These are phyloP conservation scores for Tonatia bakeri DNA, from an alignment of 2,113 vertebrate genomes.

Conservation along the genomic window DNA sequence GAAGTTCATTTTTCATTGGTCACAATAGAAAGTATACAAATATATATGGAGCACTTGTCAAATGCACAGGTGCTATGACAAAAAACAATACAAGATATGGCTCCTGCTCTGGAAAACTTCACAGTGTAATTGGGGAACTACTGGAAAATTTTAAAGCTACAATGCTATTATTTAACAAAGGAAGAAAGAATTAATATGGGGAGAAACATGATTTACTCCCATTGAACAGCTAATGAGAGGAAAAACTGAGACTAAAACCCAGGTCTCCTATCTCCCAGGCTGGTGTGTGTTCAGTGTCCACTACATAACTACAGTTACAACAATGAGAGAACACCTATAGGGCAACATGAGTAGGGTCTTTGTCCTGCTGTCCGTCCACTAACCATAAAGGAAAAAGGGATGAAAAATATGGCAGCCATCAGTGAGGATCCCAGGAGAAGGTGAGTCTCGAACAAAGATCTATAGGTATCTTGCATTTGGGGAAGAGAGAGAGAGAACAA, in stretches of 20 bases:
- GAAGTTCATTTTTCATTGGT: neutral
- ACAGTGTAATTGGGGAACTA: neutral
- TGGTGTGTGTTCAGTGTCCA: neutral
- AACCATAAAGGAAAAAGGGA: neutral
- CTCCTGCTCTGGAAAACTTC: neutral
- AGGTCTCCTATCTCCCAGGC: neutral
- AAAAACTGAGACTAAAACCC: neutral
- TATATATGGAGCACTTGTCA: neutral
- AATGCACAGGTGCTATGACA: neutral
- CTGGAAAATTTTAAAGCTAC: neutral
- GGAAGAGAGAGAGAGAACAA: neutral
- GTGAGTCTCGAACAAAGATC: neutral
- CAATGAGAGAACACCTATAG: accelerated
- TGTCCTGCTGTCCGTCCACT: too few relatives aligned
- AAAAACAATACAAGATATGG: neutral
- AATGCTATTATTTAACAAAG: neutral
- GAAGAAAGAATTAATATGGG: neutral
- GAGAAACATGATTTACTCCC: neutral
- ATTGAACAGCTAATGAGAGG: neutral
- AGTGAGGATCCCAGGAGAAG: neutral
- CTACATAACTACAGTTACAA: accelerated
- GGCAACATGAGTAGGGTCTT: neutral
- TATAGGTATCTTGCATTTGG: neutral
- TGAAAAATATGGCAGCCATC: neutral
- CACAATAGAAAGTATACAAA: neutral